A percentile compares a stretch with the other conserved stretches of the same genome.
These are phyloP conservation scores for Melospiza melodia DNA, from an alignment of 2,113 vertebrate genomes.

Conservation along the genomic window DNA sequence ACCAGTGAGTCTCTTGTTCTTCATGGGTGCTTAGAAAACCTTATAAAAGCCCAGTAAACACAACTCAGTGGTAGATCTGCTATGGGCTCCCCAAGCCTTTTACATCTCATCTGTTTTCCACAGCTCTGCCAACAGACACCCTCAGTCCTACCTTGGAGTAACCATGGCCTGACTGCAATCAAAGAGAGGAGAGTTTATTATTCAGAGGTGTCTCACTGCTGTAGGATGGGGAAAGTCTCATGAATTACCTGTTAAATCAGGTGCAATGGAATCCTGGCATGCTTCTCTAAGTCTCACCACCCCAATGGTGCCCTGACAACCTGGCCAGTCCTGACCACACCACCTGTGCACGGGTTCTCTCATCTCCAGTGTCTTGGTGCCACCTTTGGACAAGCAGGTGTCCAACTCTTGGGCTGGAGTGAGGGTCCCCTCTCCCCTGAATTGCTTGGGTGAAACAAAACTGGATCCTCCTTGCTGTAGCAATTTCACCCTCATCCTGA, in stretches of 20 bases:
- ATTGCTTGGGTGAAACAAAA: not conserved
- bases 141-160: not conserved
- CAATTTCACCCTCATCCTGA: not conserved
- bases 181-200: not conserved
- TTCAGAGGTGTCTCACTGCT: not conserved
- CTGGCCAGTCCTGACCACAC: not conserved
- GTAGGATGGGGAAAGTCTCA: not conserved
- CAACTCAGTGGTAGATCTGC: not conserved
- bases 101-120: not conserved
- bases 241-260: not conserved
- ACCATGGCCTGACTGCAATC: not conserved
- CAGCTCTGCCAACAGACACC: not conserved
- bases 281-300: not conserved
- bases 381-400: not conserved
- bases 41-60: not conserved
- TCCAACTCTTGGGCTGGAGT: not conserved
- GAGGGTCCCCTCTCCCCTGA: not conserved
- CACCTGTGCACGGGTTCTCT: not conserved
- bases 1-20: not conserved
- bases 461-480: not conserved
- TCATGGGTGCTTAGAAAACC: not conserved
- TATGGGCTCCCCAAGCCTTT: not conserved
- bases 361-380: not conserved
- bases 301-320: rapidly evolving
- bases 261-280: not conserved